A percentile compares a stretch with the other conserved stretches of the same genome.
Conservation (phyloP, 2,888 invertebrate species). For the Metellina segmentata region DNA sequence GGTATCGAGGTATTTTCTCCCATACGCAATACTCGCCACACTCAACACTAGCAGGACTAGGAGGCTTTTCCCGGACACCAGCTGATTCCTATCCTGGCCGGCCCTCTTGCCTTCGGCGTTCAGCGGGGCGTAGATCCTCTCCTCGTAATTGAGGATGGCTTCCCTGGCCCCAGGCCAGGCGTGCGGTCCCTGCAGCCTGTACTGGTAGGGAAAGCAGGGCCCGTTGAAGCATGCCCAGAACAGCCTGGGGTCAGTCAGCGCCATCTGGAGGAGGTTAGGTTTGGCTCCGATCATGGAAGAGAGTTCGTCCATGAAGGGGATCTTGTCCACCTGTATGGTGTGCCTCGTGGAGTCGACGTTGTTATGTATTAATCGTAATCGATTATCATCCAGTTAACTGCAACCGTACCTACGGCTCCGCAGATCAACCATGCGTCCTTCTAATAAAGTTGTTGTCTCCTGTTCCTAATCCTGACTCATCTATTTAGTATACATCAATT, state of each 20-base stretch:
- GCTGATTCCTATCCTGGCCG: too few species aligned
- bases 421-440: too few species aligned
- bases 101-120: constrained; percentile 16
- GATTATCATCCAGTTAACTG: too few species aligned
- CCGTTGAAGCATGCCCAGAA: constrained; percentile 79
- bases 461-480: too few species aligned
- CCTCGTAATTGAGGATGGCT: constrained; percentile 80
- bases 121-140: constrained; percentile 72
- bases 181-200: constrained; percentile 81
- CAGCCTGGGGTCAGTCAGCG: constrained; percentile 79
- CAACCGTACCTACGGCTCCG: too few species aligned
- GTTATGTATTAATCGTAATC: too few species aligned
- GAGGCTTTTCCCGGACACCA: not conserved
- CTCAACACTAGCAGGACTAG: constrained; percentile 20
- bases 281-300: constrained; percentile 81
- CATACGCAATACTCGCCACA: constrained; percentile 13
- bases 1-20: constrained; percentile 1
- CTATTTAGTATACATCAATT: too few species aligned
- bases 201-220: constrained; percentile 80
- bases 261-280: constrained; percentile 80
- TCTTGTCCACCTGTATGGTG: constrained; percentile 76
- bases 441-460: too few species aligned
- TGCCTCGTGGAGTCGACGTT: constrained; percentile 84
- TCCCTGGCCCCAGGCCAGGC: constrained; percentile 81
- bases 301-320: constrained; percentile 81